Evolutionary conservation across 2,888 invertebrate genomes (phyloP).

Genomic region (Hoplodrina ambigua): DNA sequence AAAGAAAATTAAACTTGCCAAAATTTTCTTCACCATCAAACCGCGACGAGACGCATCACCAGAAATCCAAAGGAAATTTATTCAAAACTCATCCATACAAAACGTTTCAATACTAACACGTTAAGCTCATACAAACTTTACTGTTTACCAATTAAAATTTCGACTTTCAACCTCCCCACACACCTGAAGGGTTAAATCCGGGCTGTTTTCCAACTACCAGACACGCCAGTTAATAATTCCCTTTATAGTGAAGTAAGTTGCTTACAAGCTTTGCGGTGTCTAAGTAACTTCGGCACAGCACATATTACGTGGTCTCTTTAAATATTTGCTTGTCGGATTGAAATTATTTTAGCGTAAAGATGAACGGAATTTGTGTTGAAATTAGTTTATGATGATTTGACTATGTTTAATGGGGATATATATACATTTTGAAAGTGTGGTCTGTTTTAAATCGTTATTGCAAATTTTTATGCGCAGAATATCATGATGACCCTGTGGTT

Average conservation of each 20-base stretch:
- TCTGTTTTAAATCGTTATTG: conserved; percentile 7
- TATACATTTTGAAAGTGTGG: conserved; percentile 6
- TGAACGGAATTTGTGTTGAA: conserved; percentile 53
- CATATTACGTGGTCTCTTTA: conserved; percentile 68
- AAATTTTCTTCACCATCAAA: conserved; percentile 9
- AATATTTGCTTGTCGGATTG: conserved; percentile 66
- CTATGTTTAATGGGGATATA: conserved; percentile 29
- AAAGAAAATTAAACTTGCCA: neutral
- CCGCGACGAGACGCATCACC: conserved; percentile 2
- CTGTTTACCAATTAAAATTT: conserved; percentile 68
- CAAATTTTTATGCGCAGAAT: neutral
- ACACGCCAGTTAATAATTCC: conserved; percentile 70
- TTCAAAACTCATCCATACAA: conserved; percentile 56
- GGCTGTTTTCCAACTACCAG: conserved; percentile 65
- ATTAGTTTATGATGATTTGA: conserved; percentile 47
- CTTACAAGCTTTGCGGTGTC: conserved; percentile 63
- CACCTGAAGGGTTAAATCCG: conserved; percentile 66
- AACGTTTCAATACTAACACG: conserved; percentile 49
- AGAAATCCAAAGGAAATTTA: conserved; percentile 40
- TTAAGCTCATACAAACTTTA: conserved; percentile 56
- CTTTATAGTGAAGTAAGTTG: conserved; percentile 69
- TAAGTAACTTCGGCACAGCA: conserved; percentile 65
- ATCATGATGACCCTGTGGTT: too few relatives aligned
- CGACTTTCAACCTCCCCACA: conserved; percentile 62
- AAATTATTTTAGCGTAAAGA: conserved; percentile 62